Percentiles rank a stretch among this genome's conserved stretches.
Evolutionary conservation across 2,888 invertebrate species (phyloP).

Genomic region (Conomelus anceps): DNA sequence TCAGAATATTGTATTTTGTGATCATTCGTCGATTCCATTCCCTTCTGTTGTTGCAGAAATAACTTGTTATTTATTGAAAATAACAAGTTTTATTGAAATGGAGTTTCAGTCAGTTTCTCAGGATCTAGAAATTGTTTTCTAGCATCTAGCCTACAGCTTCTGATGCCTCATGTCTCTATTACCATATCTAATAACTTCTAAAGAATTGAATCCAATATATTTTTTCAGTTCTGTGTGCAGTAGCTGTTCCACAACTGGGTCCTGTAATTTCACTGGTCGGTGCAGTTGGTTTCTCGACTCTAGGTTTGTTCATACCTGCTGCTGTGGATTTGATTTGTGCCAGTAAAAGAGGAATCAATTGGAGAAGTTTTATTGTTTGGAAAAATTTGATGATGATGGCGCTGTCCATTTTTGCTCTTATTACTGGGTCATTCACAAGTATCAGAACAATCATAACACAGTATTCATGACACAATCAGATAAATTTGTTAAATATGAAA

Average conservation of each 20-base stretch:
- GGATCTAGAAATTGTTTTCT: no score
- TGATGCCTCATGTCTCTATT: no score
- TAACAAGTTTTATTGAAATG: no score
- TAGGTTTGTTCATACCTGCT: constrained; percentile 69
- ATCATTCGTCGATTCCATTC: no score
- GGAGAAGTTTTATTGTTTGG: constrained; percentile 55
- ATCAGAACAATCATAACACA: neutral
- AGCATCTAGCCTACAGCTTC: no score
- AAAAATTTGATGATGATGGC: constrained; percentile 57
- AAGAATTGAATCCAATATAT: no score
- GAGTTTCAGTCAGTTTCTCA: no score
- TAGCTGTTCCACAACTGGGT: constrained; percentile 72
- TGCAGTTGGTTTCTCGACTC: constrained; percentile 59
- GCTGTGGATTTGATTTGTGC: constrained; percentile 57
- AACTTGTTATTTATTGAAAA: no score
- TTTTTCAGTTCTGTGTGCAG: constrained; percentile 60
- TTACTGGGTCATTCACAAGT: constrained; percentile 50
- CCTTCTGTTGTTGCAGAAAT: no score
- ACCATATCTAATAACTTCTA: no score
- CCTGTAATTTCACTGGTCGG: constrained; percentile 86
- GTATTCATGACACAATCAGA: neutral
- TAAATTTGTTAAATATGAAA: neutral
- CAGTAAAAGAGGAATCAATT: constrained; percentile 43
- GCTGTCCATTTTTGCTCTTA: constrained; percentile 58
- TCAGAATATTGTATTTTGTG: no score